phyloP scores from a whole-genome alignment of 2,888 invertebrate species.

The Formica aserva region DNA sequence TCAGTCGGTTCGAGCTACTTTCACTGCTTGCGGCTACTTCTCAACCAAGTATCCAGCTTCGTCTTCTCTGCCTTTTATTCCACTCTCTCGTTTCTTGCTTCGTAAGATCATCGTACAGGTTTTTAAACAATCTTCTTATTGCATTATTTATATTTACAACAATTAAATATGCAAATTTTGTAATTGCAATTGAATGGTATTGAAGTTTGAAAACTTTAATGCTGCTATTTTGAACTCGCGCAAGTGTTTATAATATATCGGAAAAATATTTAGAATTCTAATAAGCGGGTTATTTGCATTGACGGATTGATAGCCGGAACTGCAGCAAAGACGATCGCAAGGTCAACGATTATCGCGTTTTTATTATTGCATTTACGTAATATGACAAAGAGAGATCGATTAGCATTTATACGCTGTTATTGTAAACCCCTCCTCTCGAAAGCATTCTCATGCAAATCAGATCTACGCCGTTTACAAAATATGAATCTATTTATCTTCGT shows the following conservation, averaged over 20 bases:
- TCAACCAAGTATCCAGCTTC: conserved; percentile 18
- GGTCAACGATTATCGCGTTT: conserved; percentile 8
- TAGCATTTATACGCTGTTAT: neutral
- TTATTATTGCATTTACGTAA: conserved; percentile 7
- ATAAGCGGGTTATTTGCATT: conserved; percentile 15
- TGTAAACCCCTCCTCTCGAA: neutral
- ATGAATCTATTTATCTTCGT: neutral
- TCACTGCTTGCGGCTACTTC: conserved; percentile 79
- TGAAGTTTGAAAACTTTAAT: neutral
- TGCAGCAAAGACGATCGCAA: neutral
- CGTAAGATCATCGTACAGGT: neutral
- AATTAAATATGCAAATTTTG: neutral
- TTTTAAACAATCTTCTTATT: neutral
- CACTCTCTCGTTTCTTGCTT: conserved; percentile 30
- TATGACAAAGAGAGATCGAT: neutral
- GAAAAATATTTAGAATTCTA: neutral
- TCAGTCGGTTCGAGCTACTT: conserved; percentile 77
- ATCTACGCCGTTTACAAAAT: neutral
- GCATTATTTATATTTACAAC: neutral
- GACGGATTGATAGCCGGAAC: neutral
- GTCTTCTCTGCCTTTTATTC: conserved; percentile 28
- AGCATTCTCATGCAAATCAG: neutral
- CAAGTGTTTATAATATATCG: neutral
- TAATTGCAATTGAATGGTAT: neutral
- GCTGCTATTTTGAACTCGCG: neutral